phyloP scores from a whole-genome alignment of 2,888 invertebrate species.

The Helicoverpa assulta region DNA sequence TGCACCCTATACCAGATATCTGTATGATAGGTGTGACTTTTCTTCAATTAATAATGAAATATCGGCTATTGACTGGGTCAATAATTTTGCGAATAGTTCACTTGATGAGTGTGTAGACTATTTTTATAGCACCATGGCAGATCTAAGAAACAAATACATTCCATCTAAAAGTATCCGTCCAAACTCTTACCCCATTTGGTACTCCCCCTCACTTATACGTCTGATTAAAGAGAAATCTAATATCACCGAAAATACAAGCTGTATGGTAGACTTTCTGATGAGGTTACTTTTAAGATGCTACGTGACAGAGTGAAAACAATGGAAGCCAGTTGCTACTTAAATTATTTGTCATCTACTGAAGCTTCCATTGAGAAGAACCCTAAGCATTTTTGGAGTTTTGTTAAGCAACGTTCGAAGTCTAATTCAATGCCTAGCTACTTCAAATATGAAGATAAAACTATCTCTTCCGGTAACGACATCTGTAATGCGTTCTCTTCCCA shows the following conservation, averaged over 20 bases:
- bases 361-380: constrained; percentile 9
- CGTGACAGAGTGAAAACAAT: constrained; percentile 7
- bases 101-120: neutral
- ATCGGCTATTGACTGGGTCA: constrained; percentile 3
- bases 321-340: constrained; percentile 5
- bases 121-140: neutral
- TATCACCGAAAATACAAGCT: neutral
- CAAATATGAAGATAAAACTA: constrained; percentile 1
- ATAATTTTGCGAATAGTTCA: neutral
- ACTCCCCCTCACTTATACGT: neutral
- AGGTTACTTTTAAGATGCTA: neutral
- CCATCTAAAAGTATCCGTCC: neutral
- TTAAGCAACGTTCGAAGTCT: constrained; percentile 2
- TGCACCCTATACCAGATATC: constrained; percentile 1
- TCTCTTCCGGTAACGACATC: neutral
- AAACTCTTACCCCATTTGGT: constrained; percentile 10
- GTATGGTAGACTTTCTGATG: neutral
- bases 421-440: neutral
- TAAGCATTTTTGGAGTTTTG: constrained; percentile 15
- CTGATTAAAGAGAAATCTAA: constrained; percentile 15
- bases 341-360: neutral
- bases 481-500: constrained; percentile 7
- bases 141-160: neutral
- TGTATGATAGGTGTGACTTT: constrained; percentile 11
- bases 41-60: constrained; percentile 8